Base-by-base conservation (phyloP, 2,888 invertebrate genomes). In the Zaprionus obscuricornis region DNA sequence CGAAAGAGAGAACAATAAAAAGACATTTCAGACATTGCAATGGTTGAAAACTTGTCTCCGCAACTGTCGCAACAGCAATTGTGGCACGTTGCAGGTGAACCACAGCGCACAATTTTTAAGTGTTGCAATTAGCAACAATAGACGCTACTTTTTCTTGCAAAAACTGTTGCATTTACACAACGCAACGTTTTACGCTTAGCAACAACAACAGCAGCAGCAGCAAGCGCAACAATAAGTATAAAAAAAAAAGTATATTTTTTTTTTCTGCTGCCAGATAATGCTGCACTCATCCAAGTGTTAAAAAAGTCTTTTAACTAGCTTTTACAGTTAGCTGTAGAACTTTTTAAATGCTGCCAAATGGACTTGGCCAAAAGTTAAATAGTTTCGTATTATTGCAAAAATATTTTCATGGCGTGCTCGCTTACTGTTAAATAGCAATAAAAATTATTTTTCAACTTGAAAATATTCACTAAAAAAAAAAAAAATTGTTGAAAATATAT, bases 51-150 rank as follows among this genome's bases (percentile, higher is more conserved):
- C n/a, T n/a, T n/a, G n/a, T 45, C 0, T 4, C 24, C n/a, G 13
- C 42, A 47, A 45, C 29, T n/a, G n/a, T n/a, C n/a, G n/a, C n/a
- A n/a, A n/a, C n/a, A n/a, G n/a, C n/a, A n/a, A n/a, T 34, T 45
- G 26, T 4, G 26, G 26, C 37, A 14, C 43, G 29, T 36, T 45
- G 40, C 17, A 67, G 58, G 52, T 69, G 39, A 14, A 14, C 34
- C 34, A 43, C 39, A 34, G 39, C 36, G 39, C 27, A 24, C 29
- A 36, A 51, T 47, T 56, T 33, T 69, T 72, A 69, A 78, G 69
- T 69, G 78, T 58, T 50, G 72, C 78, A 82, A 77, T 77, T 77
- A 74, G 60, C 29, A 58, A 66, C 74, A 77, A 66, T 65, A 63
- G 72, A 50, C 50, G 39, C 72, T 63, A 43, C 36, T 67, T 46